A percentile compares a stretch with the other conserved stretches of the same genome.
Evolutionary conservation across 1,140 invertebrate genomes (phyloP).

Genomic region (Panonychus citri): DNA sequence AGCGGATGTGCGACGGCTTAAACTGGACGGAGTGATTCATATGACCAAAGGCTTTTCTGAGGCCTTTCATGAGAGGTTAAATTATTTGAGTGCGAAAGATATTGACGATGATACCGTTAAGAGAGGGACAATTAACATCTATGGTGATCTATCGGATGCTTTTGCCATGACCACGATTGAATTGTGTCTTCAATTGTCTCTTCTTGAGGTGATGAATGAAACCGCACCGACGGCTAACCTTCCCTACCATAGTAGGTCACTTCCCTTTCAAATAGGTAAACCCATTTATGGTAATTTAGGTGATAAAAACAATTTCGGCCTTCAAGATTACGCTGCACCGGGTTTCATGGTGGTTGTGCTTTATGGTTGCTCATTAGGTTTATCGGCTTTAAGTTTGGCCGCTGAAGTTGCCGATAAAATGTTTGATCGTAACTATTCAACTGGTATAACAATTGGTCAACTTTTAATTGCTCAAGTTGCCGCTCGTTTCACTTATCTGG

Average conservation of each 20-base stretch:
- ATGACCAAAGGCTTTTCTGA: conserved; percentile 6
- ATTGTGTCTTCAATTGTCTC: neutral
- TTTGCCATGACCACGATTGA: neutral
- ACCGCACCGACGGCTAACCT: neutral
- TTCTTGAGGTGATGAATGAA: neutral
- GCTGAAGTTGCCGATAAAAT: neutral
- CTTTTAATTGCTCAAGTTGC: neutral
- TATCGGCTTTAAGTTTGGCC: neutral
- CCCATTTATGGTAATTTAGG: neutral
- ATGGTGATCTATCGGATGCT: neutral
- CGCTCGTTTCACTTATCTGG: neutral
- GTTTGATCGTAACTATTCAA: conserved; percentile 1
- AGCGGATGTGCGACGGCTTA: conserved; percentile 8
- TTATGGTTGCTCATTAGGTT: neutral
- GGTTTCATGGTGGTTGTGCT: neutral
- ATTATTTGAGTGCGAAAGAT: neutral
- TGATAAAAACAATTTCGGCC: neutral
- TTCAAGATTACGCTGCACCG: conserved; percentile 1
- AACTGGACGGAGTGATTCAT: conserved; percentile 11
- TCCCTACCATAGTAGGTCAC: neutral
- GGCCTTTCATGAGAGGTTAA: conserved; percentile 1
- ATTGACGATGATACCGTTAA: neutral
- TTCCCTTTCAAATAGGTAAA: neutral
- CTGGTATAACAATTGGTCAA: neutral
- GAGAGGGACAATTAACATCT: neutral